Evolutionary conservation across 2,888 invertebrate species (phyloP).

Genomic region (Drosophila acutilabella): DNA sequence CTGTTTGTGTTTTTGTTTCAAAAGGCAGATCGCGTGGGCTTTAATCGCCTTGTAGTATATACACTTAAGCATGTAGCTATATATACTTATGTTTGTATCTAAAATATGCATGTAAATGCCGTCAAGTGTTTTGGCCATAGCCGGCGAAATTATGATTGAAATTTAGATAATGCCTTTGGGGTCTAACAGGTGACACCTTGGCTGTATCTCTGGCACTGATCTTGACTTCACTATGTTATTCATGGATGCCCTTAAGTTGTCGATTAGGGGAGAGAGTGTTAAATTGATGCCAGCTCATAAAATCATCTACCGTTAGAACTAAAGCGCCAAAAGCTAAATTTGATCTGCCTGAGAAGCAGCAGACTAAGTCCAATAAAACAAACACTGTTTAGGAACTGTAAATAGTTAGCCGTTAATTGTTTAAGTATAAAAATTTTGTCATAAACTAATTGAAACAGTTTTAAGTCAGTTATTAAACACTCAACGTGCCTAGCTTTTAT

Average conservation of each 20-base stretch:
- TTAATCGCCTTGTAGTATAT: slow-evolving; percentile 63
- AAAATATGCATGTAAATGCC: slow-evolving; percentile 48
- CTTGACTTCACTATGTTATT: slow-evolving; percentile 74
- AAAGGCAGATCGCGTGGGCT: slow-evolving; percentile 59
- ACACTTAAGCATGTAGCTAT: slow-evolving; percentile 10
- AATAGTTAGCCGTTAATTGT: not conserved
- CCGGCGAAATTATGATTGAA: slow-evolving; percentile 76
- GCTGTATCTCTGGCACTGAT: slow-evolving; percentile 52
- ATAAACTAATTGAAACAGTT: no score
- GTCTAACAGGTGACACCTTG: slow-evolving; percentile 19
- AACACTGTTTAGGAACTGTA: no score
- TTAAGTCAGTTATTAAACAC: not conserved
- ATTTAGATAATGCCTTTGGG: slow-evolving; percentile 64
- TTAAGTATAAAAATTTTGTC: no score
- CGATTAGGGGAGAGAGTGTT: slow-evolving; percentile 46
- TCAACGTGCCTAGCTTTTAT: not conserved
- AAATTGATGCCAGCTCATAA: slow-evolving; percentile 41
- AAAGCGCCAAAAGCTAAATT: slow-evolving; percentile 39
- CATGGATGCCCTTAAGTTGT: slow-evolving; percentile 50
- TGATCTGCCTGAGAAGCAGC: slow-evolving; percentile 33
- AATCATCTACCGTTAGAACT: slow-evolving; percentile 27
- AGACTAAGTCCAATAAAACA: no score
- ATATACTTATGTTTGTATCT: slow-evolving; percentile 21
- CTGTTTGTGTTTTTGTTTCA: slow-evolving; percentile 5
- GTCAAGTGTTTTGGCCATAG: slow-evolving; percentile 69